Base-by-base conservation (phyloP, 2,888 invertebrate species). In the Smittia sp. region DNA sequence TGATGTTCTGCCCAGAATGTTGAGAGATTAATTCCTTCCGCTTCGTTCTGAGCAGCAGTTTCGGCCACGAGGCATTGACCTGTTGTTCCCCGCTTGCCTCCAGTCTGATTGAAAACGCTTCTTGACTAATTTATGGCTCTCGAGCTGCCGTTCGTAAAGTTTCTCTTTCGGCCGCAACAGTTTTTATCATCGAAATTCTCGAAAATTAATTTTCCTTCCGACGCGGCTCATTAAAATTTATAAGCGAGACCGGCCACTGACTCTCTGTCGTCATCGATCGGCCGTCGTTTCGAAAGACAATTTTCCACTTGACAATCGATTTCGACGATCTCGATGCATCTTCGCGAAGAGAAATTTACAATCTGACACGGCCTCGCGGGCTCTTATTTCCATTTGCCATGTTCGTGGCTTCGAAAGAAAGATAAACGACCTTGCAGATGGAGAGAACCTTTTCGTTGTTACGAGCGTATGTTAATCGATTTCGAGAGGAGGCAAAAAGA, bases 361-460 rank as follows among this genome's bases (percentile, higher is more conserved):
- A 58, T 58, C 58, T 58, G 58, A 22, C 58, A 58, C 22, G 58
- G 58, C 22, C 22, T 7, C 3, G 6, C 15, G n/a, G n/a, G 46
- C 15, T n/a, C 24, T 27, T 27, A n/a, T 38, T 66, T 15, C 27
- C 38, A 66, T 1, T 66, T 66, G 18, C 66, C 32, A 66, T 66
- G 25, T 38, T 66, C 11, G 38, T 9, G 39, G 32, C 62, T 25
- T 27, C n/a, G 25, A 25, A 63, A 38, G 15, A 66, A 32, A 66
- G 66, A 66, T 32, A 66, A 66, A 68, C 46, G 68, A 68, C 68
- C 68, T 68, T 68, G 68, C 41, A 15, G 13, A 38, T 67, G 20
- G 18, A 39, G 39, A 18, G 39, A 18, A 67, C 38, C 38, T 32
- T 39, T 39, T 39, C n/a, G 63, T 7, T 15, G 11, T 63, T 63